These are phyloP conservation scores for Tipula lateralis DNA, from an alignment of 2,888 invertebrate genomes.

Conservation along the genomic window DNA sequence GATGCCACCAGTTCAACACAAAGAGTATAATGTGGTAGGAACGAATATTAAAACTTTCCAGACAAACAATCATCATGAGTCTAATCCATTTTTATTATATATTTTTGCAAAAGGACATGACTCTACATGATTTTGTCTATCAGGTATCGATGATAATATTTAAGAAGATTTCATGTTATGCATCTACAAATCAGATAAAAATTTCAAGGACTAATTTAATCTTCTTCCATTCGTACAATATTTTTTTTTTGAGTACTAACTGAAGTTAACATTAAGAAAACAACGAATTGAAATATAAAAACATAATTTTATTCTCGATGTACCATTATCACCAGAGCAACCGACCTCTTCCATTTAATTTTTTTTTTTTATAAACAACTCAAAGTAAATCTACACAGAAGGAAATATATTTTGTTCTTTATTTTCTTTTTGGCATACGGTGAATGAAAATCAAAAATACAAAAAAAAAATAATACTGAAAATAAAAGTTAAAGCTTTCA, in stretches of 20 bases:
- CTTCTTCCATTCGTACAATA: background rate
- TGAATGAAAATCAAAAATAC: conserved; percentile 11
- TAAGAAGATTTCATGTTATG: background rate
- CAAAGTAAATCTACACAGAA: background rate
- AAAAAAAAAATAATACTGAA: background rate
- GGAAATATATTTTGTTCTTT: background rate
- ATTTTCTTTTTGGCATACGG: background rate
- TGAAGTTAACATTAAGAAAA: background rate
- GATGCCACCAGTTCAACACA: background rate
- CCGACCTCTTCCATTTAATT: background rate
- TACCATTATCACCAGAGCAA: background rate
- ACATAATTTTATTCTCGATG: background rate
- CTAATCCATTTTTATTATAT: background rate
- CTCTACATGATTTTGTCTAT: background rate
- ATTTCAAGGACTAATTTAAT: background rate
- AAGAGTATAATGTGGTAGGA: background rate
- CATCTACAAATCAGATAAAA: background rate
- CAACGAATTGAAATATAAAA: background rate
- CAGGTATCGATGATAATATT: background rate
- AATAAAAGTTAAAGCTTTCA: conserved; percentile 15
- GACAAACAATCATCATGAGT: background rate
- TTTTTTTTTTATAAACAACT: background rate
- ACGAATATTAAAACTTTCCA: background rate
- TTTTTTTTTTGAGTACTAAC: background rate
- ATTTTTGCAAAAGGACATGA: background rate